These are phyloP conservation scores for Cryptus armator DNA, from an alignment of 2,888 invertebrate genomes.

Conservation along the genomic window DNA sequence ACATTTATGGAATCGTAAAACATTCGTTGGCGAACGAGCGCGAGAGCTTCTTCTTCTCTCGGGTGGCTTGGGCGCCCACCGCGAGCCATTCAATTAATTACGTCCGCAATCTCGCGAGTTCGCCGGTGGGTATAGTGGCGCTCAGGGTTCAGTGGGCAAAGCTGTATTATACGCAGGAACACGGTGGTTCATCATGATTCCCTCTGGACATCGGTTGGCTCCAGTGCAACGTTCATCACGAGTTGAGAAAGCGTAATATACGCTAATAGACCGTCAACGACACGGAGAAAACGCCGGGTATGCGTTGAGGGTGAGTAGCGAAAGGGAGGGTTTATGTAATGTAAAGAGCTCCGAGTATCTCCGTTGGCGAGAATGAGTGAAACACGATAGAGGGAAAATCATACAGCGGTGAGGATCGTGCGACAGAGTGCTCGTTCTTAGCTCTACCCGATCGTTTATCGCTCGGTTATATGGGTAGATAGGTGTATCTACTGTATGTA, in stretches of 20 bases:
- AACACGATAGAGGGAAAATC: conserved; percentile 33
- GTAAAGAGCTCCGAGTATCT: not conserved
- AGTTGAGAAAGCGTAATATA: conserved; percentile 29
- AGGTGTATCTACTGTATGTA: not conserved
- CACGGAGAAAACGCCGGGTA: conserved; percentile 26
- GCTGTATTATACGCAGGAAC: conserved; percentile 7
- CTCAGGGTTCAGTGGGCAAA: conserved; percentile 31
- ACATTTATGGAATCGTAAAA: conserved; percentile 56
- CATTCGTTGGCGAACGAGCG: conserved; percentile 45
- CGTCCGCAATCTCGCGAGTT: conserved; percentile 26
- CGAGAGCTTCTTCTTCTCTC: conserved; percentile 33
- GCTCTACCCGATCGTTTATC: conserved; percentile 69
- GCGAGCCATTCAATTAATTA: conserved; percentile 54
- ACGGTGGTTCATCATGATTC: conserved; percentile 20
- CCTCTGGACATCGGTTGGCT: conserved; percentile 26
- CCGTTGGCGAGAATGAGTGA: conserved; percentile 24
- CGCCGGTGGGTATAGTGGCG: conserved; percentile 18
- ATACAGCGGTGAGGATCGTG: conserved; percentile 12
- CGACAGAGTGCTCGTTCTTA: conserved; percentile 28
- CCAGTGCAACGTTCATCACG: conserved; percentile 48
- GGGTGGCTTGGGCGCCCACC: conserved; percentile 45
- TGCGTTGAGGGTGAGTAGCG: conserved; percentile 10
- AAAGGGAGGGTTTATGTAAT: conserved; percentile 4
- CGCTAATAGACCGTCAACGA: conserved; percentile 46
- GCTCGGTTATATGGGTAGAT: conserved; percentile 67